A percentile compares a stretch with the other conserved stretches of the same genome.
Conservation (phyloP, 2,888 invertebrate species). For the Rambutsinella grinnellia region DNA sequence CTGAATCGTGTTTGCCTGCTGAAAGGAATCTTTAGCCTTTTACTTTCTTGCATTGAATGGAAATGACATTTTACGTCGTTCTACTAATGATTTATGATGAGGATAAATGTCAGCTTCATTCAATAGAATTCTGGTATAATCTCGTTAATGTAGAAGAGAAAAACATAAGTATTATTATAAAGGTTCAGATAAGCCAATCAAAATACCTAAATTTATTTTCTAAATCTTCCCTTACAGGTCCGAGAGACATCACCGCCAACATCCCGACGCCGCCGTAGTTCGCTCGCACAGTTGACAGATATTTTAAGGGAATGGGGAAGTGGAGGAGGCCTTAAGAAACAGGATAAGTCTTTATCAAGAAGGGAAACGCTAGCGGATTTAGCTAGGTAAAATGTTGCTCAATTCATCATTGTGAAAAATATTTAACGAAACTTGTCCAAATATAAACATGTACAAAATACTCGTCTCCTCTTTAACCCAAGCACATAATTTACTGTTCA, state of each 20-base stretch:
- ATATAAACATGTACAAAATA: no score
- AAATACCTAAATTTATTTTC: no score
- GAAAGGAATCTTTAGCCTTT: no score
- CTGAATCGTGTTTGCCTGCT: not conserved
- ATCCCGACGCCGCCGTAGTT: slow-evolving; percentile 83
- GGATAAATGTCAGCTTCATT: no score
- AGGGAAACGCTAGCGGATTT: slow-evolving; percentile 90
- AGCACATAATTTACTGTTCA: no score
- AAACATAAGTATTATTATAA: not conserved
- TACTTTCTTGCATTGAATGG: no score
- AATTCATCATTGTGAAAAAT: not conserved
- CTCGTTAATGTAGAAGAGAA: no score
- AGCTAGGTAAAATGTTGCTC: slow-evolving; percentile 75
- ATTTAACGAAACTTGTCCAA: no score
- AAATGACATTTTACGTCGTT: no score
- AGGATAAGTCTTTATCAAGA: slow-evolving; percentile 70
- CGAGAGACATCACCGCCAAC: slow-evolving; percentile 70
- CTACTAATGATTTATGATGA: no score
- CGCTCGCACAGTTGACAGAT: slow-evolving; percentile 89
- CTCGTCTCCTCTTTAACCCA: not conserved
- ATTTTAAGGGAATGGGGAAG: slow-evolving; percentile 87
- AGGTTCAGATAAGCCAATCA: not conserved
- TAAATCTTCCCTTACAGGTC: no score
- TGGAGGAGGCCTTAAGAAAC: slow-evolving; percentile 66
- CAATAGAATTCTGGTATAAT: no score